Percentiles rank a stretch among this genome's conserved stretches.
Evolutionary conservation across 2,888 invertebrate genomes (phyloP).

Genomic region (Aphidius colemani): DNA sequence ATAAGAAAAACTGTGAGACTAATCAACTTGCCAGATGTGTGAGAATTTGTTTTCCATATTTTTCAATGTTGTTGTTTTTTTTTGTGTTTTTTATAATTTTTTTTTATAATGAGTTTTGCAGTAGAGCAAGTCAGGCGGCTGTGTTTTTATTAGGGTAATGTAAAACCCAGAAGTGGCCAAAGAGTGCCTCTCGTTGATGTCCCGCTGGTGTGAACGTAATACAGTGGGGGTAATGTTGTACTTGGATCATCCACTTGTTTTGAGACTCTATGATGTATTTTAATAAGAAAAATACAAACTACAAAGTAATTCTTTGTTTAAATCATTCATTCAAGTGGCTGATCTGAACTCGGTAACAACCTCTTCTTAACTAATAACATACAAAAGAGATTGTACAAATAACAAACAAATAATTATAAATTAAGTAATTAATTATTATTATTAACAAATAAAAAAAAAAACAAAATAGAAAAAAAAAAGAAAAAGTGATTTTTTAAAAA

Average conservation of each 20-base stretch:
- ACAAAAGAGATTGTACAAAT: too few species aligned
- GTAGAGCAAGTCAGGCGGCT: conserved; percentile 9
- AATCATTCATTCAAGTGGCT: conserved; percentile 4
- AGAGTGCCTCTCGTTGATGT: conserved; percentile 4
- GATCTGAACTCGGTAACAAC: too few species aligned
- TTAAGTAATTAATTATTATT: not conserved
- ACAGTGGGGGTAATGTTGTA: conserved; percentile 3
- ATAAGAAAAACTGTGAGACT: not conserved
- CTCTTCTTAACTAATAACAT: too few species aligned
- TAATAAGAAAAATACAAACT: too few species aligned
- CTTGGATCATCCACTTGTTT: conserved; percentile 16
- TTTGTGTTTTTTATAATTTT: conserved; percentile 11
- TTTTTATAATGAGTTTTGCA: conserved; percentile 16
- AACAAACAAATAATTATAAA: not conserved
- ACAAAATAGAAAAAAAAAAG: not conserved
- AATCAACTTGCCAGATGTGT: not conserved
- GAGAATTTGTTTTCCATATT: not conserved
- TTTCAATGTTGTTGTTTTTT: conserved; percentile 9
- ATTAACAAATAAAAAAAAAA: too few species aligned
- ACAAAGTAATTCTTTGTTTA: too few species aligned
- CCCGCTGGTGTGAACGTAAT: conserved; percentile 19
- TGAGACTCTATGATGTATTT: not conserved
- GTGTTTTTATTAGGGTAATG: conserved; percentile 34
- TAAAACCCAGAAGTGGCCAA: conserved; percentile 27
- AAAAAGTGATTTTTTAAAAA: conserved; percentile 27